A percentile compares a stretch with the other conserved stretches of the same genome.
phyloP scores from a whole-genome alignment of 2,113 vertebrate genomes.

The Lasiurus borealis region DNA sequence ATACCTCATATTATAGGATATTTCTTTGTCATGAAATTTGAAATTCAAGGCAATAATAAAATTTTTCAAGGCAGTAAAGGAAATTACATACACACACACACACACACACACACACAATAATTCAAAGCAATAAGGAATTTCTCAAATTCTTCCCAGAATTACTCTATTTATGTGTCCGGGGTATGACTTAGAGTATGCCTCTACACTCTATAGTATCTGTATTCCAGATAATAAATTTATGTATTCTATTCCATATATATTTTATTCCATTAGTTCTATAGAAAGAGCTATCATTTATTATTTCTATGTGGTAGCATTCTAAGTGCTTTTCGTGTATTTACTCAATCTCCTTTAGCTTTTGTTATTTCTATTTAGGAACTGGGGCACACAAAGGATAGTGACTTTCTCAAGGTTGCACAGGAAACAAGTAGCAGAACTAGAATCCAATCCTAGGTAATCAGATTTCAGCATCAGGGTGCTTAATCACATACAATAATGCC shows the following conservation, averaged over 20 bases:
- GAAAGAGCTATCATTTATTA: conserved; percentile 9
- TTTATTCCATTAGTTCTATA: background rate
- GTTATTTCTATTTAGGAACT: conserved; percentile 27
- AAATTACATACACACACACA: background rate
- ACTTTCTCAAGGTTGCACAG: conserved; percentile 13
- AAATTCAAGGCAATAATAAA: conserved; percentile 47
- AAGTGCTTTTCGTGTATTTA: conserved; percentile 36
- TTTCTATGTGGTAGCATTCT: background rate
- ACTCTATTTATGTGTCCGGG: background rate
- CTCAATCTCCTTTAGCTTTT: conserved; percentile 15
- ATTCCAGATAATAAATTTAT: conserved; percentile 24
- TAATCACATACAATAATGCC: conserved; percentile 19
- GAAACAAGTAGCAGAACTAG: background rate
- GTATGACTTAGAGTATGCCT: background rate
- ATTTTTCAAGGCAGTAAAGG: conserved; percentile 7
- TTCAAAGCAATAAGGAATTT: background rate
- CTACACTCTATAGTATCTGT: background rate
- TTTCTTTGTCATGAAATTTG: conserved; percentile 46
- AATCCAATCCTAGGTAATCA: background rate
- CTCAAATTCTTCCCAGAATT: background rate
- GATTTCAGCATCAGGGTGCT: conserved; percentile 31
- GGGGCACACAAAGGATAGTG: conserved; percentile 26
- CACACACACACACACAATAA: background rate
- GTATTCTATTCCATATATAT: conserved; percentile 26
- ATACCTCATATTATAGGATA: background rate